Evolutionary conservation across 1,140 invertebrate species (phyloP), one percentile per base, ranked within the genome.

Genomic region (Gonatopus flavifemur): DNA sequence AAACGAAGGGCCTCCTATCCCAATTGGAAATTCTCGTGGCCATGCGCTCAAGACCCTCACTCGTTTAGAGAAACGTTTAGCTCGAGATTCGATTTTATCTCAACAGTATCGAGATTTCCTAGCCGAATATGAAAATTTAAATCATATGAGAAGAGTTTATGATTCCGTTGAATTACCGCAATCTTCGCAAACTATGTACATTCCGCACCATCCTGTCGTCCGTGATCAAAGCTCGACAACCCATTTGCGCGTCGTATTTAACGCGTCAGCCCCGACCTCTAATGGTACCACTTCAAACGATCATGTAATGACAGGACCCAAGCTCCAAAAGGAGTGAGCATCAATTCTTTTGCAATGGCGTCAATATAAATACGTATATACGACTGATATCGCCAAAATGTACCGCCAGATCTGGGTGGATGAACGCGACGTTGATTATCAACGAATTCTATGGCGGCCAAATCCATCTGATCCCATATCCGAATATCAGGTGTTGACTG

Each of bases 331-430:
- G 1, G 40, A 42, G 9, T 33, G 0, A 42, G 35, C 6, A n/a
- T 12, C 1, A n/a, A 28, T 28, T 25, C 19, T 42, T 10, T 16
- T 42, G 13, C 28, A 20, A 5, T 45, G 32, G 43, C 32, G 32
- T 35, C 13, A 35, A 45, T 21, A 45, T 21, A 12, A n/a, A n/a
- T 19, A 1, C 12, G 36, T 24, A 16, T 40, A 53, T 30, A 52
- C 41, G 2, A 46, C 52, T 9, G 57, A 56, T 25, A 35, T 55
- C 13, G 37, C 16, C n/a, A 52, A 56, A 20, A 55, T 59, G 52
- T 56, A 50, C 28, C 25, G 25, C 6, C 25, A 28, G 12, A 28
- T 28, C 25, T 6, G 12, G 25, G 25, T 28, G 6, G 6, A 28
- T 28, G 6, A 0, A 16, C 38, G 15, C 21, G 38, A n/a, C 20